A percentile compares a stretch with the other conserved stretches of the same genome.
Conservation (phyloP, 2,888 invertebrate genomes). For the Hoplodrina blanda region DNA sequence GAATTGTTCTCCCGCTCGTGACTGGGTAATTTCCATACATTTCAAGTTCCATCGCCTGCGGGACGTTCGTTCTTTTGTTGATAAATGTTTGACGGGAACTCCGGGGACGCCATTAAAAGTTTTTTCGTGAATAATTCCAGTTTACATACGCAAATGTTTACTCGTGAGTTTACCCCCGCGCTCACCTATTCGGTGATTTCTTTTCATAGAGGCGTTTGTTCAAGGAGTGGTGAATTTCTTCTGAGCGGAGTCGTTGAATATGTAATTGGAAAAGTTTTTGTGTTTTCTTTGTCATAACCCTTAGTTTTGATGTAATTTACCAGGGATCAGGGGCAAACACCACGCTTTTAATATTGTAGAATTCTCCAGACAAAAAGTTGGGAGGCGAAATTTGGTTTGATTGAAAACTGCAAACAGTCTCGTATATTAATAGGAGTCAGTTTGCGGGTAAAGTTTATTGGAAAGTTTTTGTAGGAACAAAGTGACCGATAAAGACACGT, state of each 20-base stretch:
- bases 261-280: slow-evolving; percentile 87
- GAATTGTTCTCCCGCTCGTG: slow-evolving; percentile 90
- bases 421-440: slow-evolving; percentile 48
- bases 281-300: slow-evolving; percentile 77
- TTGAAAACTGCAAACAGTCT: slow-evolving; percentile 57
- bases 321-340: slow-evolving; percentile 53
- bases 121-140: slow-evolving; percentile 91
- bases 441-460: slow-evolving; percentile 52
- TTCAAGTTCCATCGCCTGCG: slow-evolving; percentile 91
- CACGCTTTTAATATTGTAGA: slow-evolving; percentile 49
- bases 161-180: slow-evolving; percentile 87
- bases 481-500: slow-evolving; percentile 73
- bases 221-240: slow-evolving; percentile 82
- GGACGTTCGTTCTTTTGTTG: slow-evolving; percentile 91
- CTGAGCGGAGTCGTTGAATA: slow-evolving; percentile 83
- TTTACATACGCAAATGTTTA: slow-evolving; percentile 91
- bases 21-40: slow-evolving; percentile 91
- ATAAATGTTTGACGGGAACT: slow-evolving; percentile 91
- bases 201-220: slow-evolving; percentile 88
- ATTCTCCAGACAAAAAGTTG: slow-evolving; percentile 37
- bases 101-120: slow-evolving; percentile 91
- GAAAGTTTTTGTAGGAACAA: slow-evolving; percentile 66
- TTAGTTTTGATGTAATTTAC: slow-evolving; percentile 71
- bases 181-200: slow-evolving; percentile 90
- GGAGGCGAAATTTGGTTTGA: slow-evolving; percentile 39